Evolutionary conservation across 2,888 invertebrate genomes (phyloP), one percentile per base, ranked within the genome.

Genomic region (Cyrtodaria siliqua): DNA sequence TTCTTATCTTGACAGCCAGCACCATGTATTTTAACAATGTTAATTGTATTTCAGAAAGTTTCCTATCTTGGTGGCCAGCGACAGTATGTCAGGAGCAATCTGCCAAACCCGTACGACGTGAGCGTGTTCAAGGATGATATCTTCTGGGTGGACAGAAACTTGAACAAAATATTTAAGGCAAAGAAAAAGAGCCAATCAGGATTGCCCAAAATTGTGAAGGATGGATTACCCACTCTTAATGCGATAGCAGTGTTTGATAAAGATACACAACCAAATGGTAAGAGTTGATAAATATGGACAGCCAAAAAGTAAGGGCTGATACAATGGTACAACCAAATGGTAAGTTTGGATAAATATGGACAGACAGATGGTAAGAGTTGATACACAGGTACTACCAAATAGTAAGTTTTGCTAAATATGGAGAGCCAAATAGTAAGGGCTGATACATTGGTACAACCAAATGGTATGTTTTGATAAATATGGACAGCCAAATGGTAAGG

Each of bases 91-190:
- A 94, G 97, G 52, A 95, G 96, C 1, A 97, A 98, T 90, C 93
- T 98, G 18, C 98, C 99, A 0, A 97, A 97, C 91, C 98, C 98
- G 0, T 97, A 97, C 96, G 98, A 98, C 16, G 95, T 99, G 29
- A 97, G 98, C 0, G 95, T 99, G 0, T 95, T 96, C 89, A 96
- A 96, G 38, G 95, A 95, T 38, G 96, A 96, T 80, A 96, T 99
- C 0, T 98, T 96, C 92, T 99, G 98, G 98, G 97, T 98, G 0
- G 99, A 99, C 90, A 95, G 97, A 67, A 98, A 98, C 92, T 93
- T 98, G 3, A 96, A 96, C 86, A 96, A 97, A 60, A 87, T 93
- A 18, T 92, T 89, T 74, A 85, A 88, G 53, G 87, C 88, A 2
- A 60, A 67, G 18, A 89, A 89, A 42, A 79, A 0, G 96, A 96